phyloP scores from a whole-genome alignment of 2,888 invertebrate species.

The Eupithecia dodoneata region DNA sequence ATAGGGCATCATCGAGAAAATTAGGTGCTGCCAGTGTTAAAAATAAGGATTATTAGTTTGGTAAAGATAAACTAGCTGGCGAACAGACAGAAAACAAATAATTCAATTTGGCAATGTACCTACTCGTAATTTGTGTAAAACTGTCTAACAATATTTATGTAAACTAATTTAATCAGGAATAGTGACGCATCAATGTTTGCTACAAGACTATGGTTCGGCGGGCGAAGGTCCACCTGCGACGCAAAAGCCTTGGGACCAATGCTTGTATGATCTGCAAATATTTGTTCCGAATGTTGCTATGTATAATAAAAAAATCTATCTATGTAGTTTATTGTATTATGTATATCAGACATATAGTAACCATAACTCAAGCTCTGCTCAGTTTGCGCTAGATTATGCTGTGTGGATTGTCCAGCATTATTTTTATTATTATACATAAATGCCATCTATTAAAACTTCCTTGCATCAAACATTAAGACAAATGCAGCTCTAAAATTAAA shows the following conservation, averaged over 20 bases:
- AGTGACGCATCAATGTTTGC: neutral
- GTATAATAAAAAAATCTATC: too few species aligned
- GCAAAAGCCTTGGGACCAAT: too few species aligned
- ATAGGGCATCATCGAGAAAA: neutral
- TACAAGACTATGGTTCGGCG: too few species aligned
- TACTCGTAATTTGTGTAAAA: constrained; percentile 5
- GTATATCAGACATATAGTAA: too few species aligned
- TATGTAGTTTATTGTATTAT: too few species aligned
- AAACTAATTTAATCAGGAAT: constrained; percentile 7
- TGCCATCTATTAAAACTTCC: constrained; percentile 14
- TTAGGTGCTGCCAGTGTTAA: constrained; percentile 1
- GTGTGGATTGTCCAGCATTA: too few species aligned
- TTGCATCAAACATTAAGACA: constrained; percentile 22
- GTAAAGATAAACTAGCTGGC: neutral
- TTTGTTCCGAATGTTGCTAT: too few species aligned
- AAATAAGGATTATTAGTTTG: neutral
- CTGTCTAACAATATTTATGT: neutral
- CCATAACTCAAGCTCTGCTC: too few species aligned
- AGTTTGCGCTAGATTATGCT: too few species aligned
- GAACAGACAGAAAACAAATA: constrained; percentile 5
- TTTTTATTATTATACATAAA: neutral
- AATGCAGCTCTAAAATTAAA: constrained; percentile 25
- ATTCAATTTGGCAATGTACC: neutral
- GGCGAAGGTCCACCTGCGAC: too few species aligned
- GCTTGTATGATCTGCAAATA: too few species aligned